phyloP scores from a whole-genome alignment of 2,113 vertebrate species.

The Patagioenas fasciata region DNA sequence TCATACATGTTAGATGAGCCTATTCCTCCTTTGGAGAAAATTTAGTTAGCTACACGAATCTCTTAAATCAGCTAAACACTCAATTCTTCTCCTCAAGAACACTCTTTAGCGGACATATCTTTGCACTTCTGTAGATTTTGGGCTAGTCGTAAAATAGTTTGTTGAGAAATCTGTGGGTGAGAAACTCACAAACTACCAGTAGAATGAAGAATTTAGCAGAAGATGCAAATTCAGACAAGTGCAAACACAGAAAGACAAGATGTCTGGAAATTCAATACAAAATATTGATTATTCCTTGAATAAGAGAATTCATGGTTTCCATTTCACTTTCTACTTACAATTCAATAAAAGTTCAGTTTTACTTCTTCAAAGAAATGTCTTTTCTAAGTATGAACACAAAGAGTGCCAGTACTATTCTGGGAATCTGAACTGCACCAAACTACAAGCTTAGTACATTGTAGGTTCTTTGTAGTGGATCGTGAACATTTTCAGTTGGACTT shows the following conservation, averaged over 20 bases:
- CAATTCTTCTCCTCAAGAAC: not conserved
- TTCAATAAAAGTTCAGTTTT: not conserved
- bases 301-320: not conserved
- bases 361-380: not conserved
- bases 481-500: not conserved
- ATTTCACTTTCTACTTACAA: not conserved
- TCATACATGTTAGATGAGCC: not conserved
- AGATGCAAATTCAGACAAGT: not conserved
- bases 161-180: not conserved
- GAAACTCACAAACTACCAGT: not conserved
- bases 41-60: not conserved
- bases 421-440: not conserved
- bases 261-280: not conserved
- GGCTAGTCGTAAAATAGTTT: not conserved
- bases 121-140: not conserved
- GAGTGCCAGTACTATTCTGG: not conserved
- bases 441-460: not conserved
- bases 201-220: not conserved
- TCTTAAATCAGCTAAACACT: not conserved
- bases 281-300: not conserved
- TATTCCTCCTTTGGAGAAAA: not conserved
- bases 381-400: not conserved
- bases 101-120: not conserved
- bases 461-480: not conserved
- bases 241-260: not conserved